These are phyloP conservation scores for Poecilobothrus nobilitatus DNA, from an alignment of 2,888 invertebrate genomes.

Conservation along the genomic window DNA sequence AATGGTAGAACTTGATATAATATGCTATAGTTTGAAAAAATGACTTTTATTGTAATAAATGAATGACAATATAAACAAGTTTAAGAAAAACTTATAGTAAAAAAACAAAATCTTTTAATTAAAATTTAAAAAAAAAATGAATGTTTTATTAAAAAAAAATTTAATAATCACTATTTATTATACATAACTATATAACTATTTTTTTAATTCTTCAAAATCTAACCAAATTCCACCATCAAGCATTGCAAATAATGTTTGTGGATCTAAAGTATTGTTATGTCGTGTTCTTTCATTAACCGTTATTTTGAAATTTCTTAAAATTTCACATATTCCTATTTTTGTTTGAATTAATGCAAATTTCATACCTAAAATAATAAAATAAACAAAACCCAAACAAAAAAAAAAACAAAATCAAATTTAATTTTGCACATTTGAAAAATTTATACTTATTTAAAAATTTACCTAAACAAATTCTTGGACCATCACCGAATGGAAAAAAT, in stretches of 20 bases:
- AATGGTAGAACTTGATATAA: no score
- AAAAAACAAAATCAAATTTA: slow-evolving; percentile 7
- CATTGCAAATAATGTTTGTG: slow-evolving; percentile 29
- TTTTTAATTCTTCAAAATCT: slow-evolving; percentile 28
- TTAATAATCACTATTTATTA: no score
- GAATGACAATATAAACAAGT: no score
- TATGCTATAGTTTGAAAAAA: no score
- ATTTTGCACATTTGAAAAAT: background rate
- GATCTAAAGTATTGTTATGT: slow-evolving; percentile 33
- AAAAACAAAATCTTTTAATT: no score
- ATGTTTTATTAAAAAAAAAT: no score
- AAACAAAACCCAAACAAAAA: background rate
- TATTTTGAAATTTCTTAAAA: slow-evolving; percentile 36
- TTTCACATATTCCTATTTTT: slow-evolving; percentile 35
- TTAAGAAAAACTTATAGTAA: no score
- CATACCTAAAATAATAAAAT: slow-evolving; percentile 30
- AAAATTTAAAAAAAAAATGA: no score
- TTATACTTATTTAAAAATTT: background rate
- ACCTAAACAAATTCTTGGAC: slow-evolving; percentile 39
- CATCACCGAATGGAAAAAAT: slow-evolving; percentile 37
- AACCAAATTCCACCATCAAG: slow-evolving; percentile 36
- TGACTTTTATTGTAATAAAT: no score
- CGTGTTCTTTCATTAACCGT: slow-evolving; percentile 34
- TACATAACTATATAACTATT: no score
- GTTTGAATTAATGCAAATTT: slow-evolving; percentile 37